Evolutionary conservation across 2,797 vertebrate species (phyloP), one percentile per base, ranked within the genome.

Genomic region (Mormyrops attenuatus): DNA sequence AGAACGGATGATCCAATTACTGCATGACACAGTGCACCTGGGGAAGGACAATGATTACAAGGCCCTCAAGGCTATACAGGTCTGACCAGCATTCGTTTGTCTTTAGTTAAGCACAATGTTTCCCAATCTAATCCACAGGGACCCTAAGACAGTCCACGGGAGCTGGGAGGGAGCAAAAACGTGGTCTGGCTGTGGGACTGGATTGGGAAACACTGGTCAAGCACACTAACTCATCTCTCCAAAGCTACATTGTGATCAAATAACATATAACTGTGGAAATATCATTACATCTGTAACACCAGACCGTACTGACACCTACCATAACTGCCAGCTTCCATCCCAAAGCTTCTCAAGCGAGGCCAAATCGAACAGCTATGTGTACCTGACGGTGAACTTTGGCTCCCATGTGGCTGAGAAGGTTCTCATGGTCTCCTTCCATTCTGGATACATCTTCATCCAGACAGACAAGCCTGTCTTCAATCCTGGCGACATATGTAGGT

Each of bases 381-480:
- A 89, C 77, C 88, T 96, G 90, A 90, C 20, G 17, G 95, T 93
- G 53, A 47, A 44, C 4, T 95, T 96, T 44, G 90, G 7, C 1
- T 3, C 41, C 8, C 53, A 94, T 52, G 0, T 5, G 0, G 88
- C 90, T 47, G 91, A 93, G 87, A 90, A 49, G 88, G 0, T 88
- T 0, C 1, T 96, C 30, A 91, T 94, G 92, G 94, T 96, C 88
- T 93, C 94, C 60, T 95, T 96, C 69, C 95, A 95, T 30, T 91
- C 93, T 0, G 96, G 95, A 3, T 95, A 95, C 92, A 95, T 96
- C 92, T 96, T 96, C 91, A 94, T 96, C 91, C 96, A 96, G 93
- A 96, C 95, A 0, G 95, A 96, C 92, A 96, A 96, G 90, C 95
- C 96, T 60, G 91, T 96, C 89, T 96, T 96, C 89, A 96, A 95